phyloP scores from a whole-genome alignment of 2,888 invertebrate genomes.

The Dysmachus trigonus region DNA sequence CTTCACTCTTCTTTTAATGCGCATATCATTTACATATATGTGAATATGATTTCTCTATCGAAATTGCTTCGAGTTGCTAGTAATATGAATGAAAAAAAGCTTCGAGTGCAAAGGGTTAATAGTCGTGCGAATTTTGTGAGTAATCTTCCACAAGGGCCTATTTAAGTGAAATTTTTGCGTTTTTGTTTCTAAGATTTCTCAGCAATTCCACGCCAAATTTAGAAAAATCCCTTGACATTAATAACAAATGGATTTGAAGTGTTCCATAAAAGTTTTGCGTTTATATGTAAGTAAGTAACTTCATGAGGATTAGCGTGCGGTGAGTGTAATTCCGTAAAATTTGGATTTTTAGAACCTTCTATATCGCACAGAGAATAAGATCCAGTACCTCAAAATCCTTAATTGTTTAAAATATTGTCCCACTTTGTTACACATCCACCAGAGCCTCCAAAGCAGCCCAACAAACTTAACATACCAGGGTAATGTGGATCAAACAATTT shows the following conservation, averaged over 20 bases:
- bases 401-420: background rate
- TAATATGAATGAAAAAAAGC: too few species aligned
- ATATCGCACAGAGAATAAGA: background rate
- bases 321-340: background rate
- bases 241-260: background rate
- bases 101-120: too few species aligned
- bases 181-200: background rate
- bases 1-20: too few species aligned
- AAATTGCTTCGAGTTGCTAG: too few species aligned
- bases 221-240: background rate
- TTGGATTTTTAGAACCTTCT: background rate
- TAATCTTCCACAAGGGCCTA: background rate
- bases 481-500: background rate
- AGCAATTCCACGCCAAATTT: background rate
- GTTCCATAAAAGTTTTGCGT: background rate
- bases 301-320: background rate
- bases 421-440: background rate
- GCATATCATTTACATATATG: too few species aligned
- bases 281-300: background rate
- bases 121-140: background rate
- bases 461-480: background rate
- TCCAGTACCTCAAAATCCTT: background rate
- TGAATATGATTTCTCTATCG: too few species aligned
- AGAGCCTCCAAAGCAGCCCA: background rate
- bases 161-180: background rate